Base-by-base conservation (phyloP, 2,113 vertebrate species). In the Conger conger region DNA sequence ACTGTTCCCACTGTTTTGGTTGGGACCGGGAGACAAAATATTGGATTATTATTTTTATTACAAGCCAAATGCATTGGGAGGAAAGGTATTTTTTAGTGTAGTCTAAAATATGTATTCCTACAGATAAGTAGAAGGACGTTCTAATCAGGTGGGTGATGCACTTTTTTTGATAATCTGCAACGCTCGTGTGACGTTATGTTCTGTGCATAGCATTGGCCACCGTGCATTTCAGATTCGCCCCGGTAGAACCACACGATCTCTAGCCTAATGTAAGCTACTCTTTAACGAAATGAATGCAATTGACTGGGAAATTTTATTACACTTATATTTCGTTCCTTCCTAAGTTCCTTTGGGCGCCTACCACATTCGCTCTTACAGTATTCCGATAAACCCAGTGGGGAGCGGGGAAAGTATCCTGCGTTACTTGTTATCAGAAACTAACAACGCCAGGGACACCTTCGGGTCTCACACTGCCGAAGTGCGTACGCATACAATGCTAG, bases 291-390 rank as follows among this genome's bases (percentile, higher is more conserved):
- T 42, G 20, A 80, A 77, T 77, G 82, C 53, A 63, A 63, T 27
- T 20, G 18, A 9, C 11, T 33, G 27, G 13, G n/a, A 30, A 33
- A 33, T 20, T 13, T 15, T 13, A 50, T 42, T 79, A 40, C 79
- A 84, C 79, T 79, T 57, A 57, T 33, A 30, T 73, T 73, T 73
- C 11, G 20, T 20, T 8, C 20, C 15, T 23, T 20, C 30, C 35
- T 36, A 84, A 84, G 83, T 84, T 84, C 80, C 36, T 60, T 37
- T 20, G 50, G 42, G 36, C 30, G 42, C 53, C 78, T 36, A 30
- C 20, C 83, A 78, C 45, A 60, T 80, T 42, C n/a, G 33, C 30
- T 42, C 20, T n/a, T 42, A 50, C 45, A 16, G 5, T 50, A 6
- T 18, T 40, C 82, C 27, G 33, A 35, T n/a, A 35, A 33, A 83